Conservation (phyloP, 1,140 invertebrate genomes). For the Zaprionus inermis region DNA sequence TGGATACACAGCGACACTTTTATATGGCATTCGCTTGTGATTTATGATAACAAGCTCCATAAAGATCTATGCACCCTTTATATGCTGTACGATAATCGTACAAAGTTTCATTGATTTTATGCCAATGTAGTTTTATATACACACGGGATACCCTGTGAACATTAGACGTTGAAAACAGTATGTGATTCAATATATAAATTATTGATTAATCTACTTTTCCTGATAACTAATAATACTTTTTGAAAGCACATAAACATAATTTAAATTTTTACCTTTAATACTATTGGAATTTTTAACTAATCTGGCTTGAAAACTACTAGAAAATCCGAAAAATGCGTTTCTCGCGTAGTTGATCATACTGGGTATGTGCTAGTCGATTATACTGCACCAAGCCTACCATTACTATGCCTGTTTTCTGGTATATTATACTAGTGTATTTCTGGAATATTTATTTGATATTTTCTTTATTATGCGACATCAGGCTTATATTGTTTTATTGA, state of each 20-base stretch:
- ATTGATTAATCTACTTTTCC: too few species aligned
- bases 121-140: conserved; percentile 59
- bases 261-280: too few species aligned
- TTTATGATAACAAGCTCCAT: conserved; percentile 76
- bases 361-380: conserved; percentile 10
- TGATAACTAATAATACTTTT: too few species aligned
- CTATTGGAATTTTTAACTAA: too few species aligned
- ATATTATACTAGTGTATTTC: conserved; percentile 18
- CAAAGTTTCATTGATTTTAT: conserved; percentile 71
- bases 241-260: too few species aligned
- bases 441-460: conserved; percentile 65
- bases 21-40: conserved; percentile 63
- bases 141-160: conserved; percentile 14
- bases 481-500: conserved; percentile 72
- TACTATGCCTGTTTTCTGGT: conserved; percentile 12
- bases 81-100: conserved; percentile 31
- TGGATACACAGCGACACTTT: conserved; percentile 67
- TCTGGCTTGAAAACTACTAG: too few species aligned
- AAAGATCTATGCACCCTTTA: conserved; percentile 56
- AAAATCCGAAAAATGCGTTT: too few species aligned
- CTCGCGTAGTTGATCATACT: too few species aligned
- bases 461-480: conserved; percentile 49
- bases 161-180: not conserved
- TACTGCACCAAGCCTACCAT: not conserved
- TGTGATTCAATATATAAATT: too few species aligned